phyloP scores from a whole-genome alignment of 2,113 vertebrate species.

The Psilopogon haemacephalus region DNA sequence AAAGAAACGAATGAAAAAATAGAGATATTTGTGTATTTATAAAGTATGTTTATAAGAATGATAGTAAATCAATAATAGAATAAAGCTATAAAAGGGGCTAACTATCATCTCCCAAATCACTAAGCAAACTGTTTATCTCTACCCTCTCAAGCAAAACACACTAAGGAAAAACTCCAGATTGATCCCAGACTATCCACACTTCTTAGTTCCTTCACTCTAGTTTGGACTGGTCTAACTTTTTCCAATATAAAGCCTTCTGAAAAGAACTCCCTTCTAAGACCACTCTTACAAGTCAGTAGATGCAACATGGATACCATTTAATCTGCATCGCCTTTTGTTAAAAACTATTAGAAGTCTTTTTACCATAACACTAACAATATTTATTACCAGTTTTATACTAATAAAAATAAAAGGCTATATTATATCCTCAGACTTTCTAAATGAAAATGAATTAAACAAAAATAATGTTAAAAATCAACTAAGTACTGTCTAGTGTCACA shows the following conservation, averaged over 20 bases:
- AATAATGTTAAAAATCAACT: background rate
- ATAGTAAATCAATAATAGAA: background rate
- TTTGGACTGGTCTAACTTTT: background rate
- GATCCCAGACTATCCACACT: background rate
- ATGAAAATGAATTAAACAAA: background rate
- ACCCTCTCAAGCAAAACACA: background rate
- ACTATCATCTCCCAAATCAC: background rate
- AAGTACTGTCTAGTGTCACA: background rate
- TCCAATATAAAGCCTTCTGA: background rate
- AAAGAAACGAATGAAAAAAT: background rate
- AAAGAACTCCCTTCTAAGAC: background rate
- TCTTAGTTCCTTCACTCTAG: background rate
- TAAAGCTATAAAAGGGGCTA: background rate
- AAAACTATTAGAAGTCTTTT: background rate
- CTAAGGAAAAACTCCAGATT: background rate
- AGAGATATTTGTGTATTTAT: background rate
- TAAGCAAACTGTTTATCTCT: background rate
- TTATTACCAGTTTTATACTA: background rate
- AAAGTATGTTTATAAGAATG: background rate
- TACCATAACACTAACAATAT: accelerated
- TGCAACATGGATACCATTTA: background rate
- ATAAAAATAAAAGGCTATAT: background rate
- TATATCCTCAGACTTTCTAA: background rate
- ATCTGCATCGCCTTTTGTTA: background rate
- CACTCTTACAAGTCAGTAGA: background rate